These are phyloP conservation scores for Osmerus mordax DNA, from an alignment of 2,113 vertebrate species.

Conservation along the genomic window DNA sequence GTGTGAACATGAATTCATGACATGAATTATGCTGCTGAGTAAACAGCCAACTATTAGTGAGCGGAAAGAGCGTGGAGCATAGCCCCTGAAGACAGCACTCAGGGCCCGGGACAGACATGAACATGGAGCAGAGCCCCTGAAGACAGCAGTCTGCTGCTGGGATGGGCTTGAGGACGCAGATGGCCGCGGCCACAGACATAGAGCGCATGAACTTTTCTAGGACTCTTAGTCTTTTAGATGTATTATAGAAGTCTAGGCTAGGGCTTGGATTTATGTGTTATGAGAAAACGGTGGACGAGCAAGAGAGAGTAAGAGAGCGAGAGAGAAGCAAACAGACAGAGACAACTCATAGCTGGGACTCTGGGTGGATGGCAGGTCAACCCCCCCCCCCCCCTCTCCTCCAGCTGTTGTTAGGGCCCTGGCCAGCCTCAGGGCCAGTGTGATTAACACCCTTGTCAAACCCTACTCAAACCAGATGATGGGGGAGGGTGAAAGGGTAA, in stretches of 20 bases:
- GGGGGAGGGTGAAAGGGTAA: slow-evolving; percentile 33
- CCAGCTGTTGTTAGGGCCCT: slow-evolving; percentile 53
- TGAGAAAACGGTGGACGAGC: background rate
- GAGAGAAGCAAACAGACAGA: no score
- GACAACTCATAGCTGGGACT: slow-evolving; percentile 1
- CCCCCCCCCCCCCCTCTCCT: slow-evolving; percentile 24
- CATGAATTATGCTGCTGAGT: background rate
- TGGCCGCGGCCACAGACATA: no score
- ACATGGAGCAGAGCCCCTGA: no score
- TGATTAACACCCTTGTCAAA: slow-evolving; percentile 55
- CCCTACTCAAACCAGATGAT: slow-evolving; percentile 59
- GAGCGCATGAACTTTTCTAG: no score
- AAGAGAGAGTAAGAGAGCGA: background rate
- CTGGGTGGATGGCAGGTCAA: slow-evolving; percentile 29
- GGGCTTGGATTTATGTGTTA: background rate
- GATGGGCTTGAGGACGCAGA: no score
- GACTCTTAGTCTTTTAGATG: no score
- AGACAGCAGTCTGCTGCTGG: no score
- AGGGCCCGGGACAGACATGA: background rate
- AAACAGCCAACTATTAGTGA: slow-evolving; percentile 5
- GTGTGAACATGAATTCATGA: background rate
- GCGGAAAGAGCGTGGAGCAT: background rate
- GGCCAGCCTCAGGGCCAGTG: slow-evolving; percentile 27
- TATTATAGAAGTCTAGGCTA: background rate
- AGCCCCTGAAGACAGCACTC: background rate